phyloP scores from a whole-genome alignment of 2,797 vertebrate species.

The Enteromius mattozi region DNA sequence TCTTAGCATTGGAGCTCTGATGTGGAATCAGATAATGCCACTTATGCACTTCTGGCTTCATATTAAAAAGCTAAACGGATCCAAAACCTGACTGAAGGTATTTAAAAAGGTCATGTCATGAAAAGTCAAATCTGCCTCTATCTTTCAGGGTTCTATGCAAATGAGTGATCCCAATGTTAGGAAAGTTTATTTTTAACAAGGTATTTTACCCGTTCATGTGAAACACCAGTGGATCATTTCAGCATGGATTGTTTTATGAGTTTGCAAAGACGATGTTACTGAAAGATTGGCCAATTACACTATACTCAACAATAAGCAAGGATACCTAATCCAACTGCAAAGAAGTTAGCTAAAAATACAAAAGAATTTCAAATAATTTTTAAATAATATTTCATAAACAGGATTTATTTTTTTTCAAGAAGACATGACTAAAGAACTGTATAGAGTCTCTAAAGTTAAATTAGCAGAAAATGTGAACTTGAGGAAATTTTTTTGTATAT shows the following conservation, averaged over 20 bases:
- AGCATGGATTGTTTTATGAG: neutral
- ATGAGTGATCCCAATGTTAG: neutral
- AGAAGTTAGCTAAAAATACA: neutral
- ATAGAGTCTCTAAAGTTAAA: neutral
- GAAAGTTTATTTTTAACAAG: slow-evolving; percentile 11
- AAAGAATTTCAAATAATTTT: neutral
- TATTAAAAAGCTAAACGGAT: neutral
- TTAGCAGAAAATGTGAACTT: neutral
- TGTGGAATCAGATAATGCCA: slow-evolving; percentile 13
- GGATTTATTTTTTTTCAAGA: neutral
- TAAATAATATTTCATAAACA: neutral
- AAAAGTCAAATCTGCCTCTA: slow-evolving; percentile 3
- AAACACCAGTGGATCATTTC: neutral
- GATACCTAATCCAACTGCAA: neutral
- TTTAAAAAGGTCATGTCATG: neutral
- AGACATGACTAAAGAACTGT: neutral
- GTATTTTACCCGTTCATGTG: neutral
- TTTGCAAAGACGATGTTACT: neutral
- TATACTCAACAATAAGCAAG: neutral
- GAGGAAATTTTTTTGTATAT: too few species aligned
- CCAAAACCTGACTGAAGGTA: neutral
- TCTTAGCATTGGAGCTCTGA: neutral
- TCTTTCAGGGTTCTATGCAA: neutral
- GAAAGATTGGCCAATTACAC: slow-evolving; percentile 1
- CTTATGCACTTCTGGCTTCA: slow-evolving; percentile 5